Percentiles rank a stretch among this genome's conserved stretches.
These are phyloP conservation scores for Amphimedon queenslandica DNA, from an alignment of 37 sponge, comb jelly and placozoan species.

Conservation along the genomic window DNA sequence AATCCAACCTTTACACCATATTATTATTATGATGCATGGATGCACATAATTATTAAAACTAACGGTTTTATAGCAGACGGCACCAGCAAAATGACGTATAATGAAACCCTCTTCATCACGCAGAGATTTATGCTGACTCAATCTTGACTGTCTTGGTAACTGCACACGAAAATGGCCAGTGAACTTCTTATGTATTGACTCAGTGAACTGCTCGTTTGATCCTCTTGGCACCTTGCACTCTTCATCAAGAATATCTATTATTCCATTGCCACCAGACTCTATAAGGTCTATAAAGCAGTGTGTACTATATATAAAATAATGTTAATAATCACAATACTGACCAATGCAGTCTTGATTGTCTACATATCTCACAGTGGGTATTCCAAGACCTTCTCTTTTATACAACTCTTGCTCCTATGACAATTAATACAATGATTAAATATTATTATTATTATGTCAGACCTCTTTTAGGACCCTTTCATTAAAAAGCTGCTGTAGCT, in stretches of 20 bases:
- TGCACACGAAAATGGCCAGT: slow-evolving; percentile 65
- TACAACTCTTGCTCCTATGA: slow-evolving; percentile 90
- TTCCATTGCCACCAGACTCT: slow-evolving; percentile 54
- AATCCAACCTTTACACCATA: slow-evolving; percentile 54
- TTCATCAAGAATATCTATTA: slow-evolving; percentile 91
- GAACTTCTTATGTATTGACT: slow-evolving; percentile 66
- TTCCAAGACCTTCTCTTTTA: slow-evolving; percentile 71
- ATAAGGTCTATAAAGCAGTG: slow-evolving; percentile 54
- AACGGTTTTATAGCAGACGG: slow-evolving; percentile 93
- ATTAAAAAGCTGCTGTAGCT: slow-evolving; percentile 93
- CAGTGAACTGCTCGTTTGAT: slow-evolving; percentile 73
- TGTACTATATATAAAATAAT: background rate
- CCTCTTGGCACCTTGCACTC: slow-evolving; percentile 85
- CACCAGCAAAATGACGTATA: slow-evolving; percentile 94
- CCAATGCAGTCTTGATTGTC: slow-evolving; percentile 99
- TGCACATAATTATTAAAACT: background rate
- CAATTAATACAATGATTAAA: background rate
- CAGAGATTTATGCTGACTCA: slow-evolving; percentile 64
- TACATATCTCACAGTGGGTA: slow-evolving; percentile 64
- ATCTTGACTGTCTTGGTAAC: slow-evolving; percentile 82
- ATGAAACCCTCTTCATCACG: slow-evolving; percentile 91
- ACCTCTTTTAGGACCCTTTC: slow-evolving; percentile 56
- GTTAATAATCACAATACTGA: slow-evolving; percentile 1
- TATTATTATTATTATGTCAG: background rate
- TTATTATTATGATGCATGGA: background rate